Base-by-base conservation (phyloP, 1,140 invertebrate genomes). In the Eupristina koningsbergeri region DNA sequence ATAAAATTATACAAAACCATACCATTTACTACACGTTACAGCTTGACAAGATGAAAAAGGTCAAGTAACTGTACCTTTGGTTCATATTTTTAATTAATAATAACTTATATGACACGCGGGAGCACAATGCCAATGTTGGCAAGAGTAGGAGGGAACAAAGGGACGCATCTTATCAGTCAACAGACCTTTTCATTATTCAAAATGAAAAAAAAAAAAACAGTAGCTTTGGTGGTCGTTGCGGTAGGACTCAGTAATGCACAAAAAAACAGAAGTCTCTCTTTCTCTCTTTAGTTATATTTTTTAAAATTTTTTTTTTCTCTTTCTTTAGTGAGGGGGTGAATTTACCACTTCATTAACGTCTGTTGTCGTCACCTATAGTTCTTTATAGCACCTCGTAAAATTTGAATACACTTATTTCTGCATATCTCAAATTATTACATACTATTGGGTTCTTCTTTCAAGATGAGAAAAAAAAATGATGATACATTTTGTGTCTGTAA, bases 371-470 rank as follows among this genome's bases (percentile, higher is more conserved):
- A 58, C 36, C 69, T 63, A 53, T 75, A 69, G 69, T 69, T 36
- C 71, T 84, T 84, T 79, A 84, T 76, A 41, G 82, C 82, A 69
- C 67, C 82, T 84, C 82, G 82, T 84, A 84, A 84, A 84, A 79
- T 74, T 67, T 71, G 69, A 84, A 80, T 84, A 84, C 41, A 84
- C 76, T 73, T 74, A 84, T 80, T 50, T 80, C 41, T 41, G 75
- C 61, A 61, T 58, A 41, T 75, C 58, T 76, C 71, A 36, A 75
- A 78, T 83, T 73, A 78, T 83, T 83, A 78, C 77, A 71, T 83
- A 69, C 58, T 41, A 39, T 63, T 69, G 31, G 8, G 53, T 39
- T 29, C 34, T n/a, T 19, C 36, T 80, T 80, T 80, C 22, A 34
- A 39, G 34, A 34, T 67, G 47, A 77, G 61, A 64, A 41, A 67